phyloP scores from a whole-genome alignment of 1,140 invertebrate species.

The Hyposmocoma kahamanoa region DNA sequence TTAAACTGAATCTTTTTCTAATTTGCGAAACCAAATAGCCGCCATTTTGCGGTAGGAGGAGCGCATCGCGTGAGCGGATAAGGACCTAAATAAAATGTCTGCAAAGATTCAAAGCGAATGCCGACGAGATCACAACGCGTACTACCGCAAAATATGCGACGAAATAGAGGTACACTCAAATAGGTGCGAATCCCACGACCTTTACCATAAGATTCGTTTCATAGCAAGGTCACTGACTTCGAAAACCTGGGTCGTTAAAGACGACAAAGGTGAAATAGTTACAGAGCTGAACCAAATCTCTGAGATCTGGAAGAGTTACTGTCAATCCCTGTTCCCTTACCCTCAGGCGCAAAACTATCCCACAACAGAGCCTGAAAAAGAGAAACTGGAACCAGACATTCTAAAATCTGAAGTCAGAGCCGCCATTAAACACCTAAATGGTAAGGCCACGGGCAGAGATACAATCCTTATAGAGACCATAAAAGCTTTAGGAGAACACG shows the following conservation, averaged over 20 bases:
- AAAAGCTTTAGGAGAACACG: slow-evolving; percentile 1
- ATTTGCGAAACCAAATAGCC: too few relatives aligned
- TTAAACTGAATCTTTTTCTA: too few relatives aligned
- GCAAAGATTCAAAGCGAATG: slow-evolving; percentile 9
- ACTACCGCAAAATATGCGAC: slow-evolving; percentile 10
- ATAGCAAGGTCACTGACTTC: slow-evolving; percentile 10
- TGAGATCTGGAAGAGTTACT: slow-evolving; percentile 19
- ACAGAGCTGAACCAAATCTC: slow-evolving; percentile 18
- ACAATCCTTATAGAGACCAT: slow-evolving; percentile 17
- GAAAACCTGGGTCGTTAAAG: slow-evolving; percentile 18
- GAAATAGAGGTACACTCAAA: slow-evolving; percentile 13
- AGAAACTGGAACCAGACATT: slow-evolving; percentile 20
- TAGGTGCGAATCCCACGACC: slow-evolving; percentile 13
- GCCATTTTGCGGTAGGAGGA: too few relatives aligned
- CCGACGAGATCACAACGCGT: slow-evolving; percentile 5
- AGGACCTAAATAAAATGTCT: slow-evolving; percentile 6
- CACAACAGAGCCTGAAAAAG: slow-evolving; percentile 11
- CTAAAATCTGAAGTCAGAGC: slow-evolving; percentile 16
- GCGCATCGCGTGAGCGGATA: too few relatives aligned
- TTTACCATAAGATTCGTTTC: slow-evolving; percentile 12
- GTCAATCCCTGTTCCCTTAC: slow-evolving; percentile 21
- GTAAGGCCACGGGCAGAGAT: slow-evolving; percentile 19
- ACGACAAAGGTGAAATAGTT: slow-evolving; percentile 9
- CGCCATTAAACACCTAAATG: slow-evolving; percentile 15
- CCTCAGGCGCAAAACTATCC: slow-evolving; percentile 10